Evolutionary conservation across 2,888 invertebrate genomes (phyloP).

Genomic region (Epinotia bilunana): DNA sequence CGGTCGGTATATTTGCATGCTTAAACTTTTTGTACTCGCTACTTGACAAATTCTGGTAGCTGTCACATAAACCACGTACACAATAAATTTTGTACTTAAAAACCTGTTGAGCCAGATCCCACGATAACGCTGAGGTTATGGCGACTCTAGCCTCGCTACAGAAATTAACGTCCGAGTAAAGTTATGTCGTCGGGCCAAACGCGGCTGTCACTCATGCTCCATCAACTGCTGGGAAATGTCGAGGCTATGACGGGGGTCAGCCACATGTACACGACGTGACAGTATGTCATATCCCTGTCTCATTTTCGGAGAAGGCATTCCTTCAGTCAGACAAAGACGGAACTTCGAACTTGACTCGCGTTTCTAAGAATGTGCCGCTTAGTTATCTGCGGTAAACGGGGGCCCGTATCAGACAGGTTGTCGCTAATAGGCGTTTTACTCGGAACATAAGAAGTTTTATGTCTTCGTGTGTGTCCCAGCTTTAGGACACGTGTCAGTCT

Average conservation of each 20-base stretch:
- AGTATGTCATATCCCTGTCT: constrained; percentile 78
- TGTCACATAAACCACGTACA: constrained; percentile 67
- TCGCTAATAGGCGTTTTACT: constrained; percentile 82
- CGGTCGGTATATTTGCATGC: constrained; percentile 49
- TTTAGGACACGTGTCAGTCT: constrained; percentile 72
- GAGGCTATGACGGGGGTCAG: constrained; percentile 81
- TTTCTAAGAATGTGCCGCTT: constrained; percentile 70
- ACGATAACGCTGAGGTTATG: constrained; percentile 70
- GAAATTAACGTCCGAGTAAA: constrained; percentile 81
- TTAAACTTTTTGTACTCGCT: constrained; percentile 60
- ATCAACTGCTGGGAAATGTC: constrained; percentile 82
- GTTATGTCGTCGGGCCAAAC: constrained; percentile 73
- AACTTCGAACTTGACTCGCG: constrained; percentile 64
- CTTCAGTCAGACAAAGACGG: constrained; percentile 76
- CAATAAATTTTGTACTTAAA: constrained; percentile 71
- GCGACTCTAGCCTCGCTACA: constrained; percentile 71
- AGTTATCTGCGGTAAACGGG: constrained; percentile 74
- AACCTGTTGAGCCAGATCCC: constrained; percentile 71
- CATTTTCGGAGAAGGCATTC: constrained; percentile 70
- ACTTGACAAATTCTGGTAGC: constrained; percentile 75
- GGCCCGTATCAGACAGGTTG: constrained; percentile 80
- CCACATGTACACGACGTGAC: constrained; percentile 79
- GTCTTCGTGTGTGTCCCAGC: constrained; percentile 78
- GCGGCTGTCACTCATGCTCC: constrained; percentile 83
- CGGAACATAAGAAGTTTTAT: constrained; percentile 73